phyloP scores from a whole-genome alignment of 2,888 invertebrate species.

The Drosophila aldrichi region DNA sequence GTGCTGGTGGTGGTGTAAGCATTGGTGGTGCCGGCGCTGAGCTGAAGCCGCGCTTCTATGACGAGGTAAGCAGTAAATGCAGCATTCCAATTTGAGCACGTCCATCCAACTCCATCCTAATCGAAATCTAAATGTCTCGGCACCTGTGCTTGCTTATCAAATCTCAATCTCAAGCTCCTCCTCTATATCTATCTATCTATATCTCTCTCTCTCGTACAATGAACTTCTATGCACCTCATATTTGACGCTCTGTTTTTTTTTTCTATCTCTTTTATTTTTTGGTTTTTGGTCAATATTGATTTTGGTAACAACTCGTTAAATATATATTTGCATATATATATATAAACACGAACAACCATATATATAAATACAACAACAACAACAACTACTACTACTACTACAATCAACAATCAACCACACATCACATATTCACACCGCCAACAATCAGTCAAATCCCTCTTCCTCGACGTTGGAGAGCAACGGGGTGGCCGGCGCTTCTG shows the following conservation, averaged over 20 bases:
- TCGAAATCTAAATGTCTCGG: conserved; percentile 72
- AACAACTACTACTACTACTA: conserved; percentile 27
- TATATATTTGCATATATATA: conserved; percentile 29
- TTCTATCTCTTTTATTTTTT: conserved; percentile 58
- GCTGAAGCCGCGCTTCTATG: conserved; percentile 85
- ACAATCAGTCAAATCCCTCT: conserved; percentile 83
- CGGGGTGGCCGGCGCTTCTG: conserved; percentile 76
- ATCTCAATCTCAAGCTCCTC: conserved; percentile 33
- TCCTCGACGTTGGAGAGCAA: conserved; percentile 83
- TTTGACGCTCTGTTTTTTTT: conserved; percentile 70
- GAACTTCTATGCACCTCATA: conserved; percentile 73
- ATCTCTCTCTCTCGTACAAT: conserved; percentile 46
- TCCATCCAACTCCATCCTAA: conserved; percentile 25
- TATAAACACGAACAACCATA: conserved; percentile 31
- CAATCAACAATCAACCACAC: conserved; percentile 48
- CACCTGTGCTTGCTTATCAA: conserved; percentile 75
- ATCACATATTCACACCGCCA: conserved; percentile 26
- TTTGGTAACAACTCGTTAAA: conserved; percentile 67
- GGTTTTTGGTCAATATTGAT: conserved; percentile 67
- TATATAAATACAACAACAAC: conserved; percentile 15
- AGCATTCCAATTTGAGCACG: conserved; percentile 49
- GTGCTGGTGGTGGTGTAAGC: conserved; percentile 79
- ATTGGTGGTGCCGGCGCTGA: conserved; percentile 86
- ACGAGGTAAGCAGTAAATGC: conserved; percentile 79
- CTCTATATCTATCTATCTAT: conserved; percentile 12